Evolutionary conservation across 2,888 invertebrate genomes (phyloP), one percentile per base, ranked within the genome.

Genomic region (Perdita meconis): DNA sequence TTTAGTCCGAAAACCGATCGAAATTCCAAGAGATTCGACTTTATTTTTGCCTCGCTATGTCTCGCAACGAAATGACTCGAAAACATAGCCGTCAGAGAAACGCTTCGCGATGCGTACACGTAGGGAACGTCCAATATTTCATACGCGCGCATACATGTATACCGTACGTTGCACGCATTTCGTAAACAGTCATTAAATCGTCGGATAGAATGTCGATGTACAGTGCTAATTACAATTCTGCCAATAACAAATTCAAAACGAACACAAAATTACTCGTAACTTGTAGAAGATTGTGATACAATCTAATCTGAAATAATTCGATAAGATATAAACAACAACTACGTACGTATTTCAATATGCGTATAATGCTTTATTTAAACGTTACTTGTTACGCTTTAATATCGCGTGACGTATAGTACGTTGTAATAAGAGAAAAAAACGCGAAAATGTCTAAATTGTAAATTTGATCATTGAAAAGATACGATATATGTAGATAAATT

Each of bases 111-210:
- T 75, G 64, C 63, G 42, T 40, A 38, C 44, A 36, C 55, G 40
- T 44, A 65, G 63, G 13, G 16, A 56, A 55, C 19, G n/a, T 19
- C 57, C 36, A 38, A 26, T 47, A 12, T 47, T 64, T 19, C 55
- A 44, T 26, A 53, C 53, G 75, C 63, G 50, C 56, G 42, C 76
- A 59, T 42, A 56, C 8, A 26, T 44, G n/a, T n/a, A n/a, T n/a
- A 12, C 16, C 38, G 34, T 63, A 60, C 51, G 63, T 64, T n/a
- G 63, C 63, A 47, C 64, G 65, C 10, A 63, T 65, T 70, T 68
- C 44, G 66, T 64, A 69, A 82, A 75, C 76, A 70, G 47, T 10
- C 22, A 13, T 64, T 19, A 22, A 36, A 60, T 44, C 40, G 30
- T 44, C 34, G 38, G 8, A 26, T 22, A 42, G 30, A 60, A 61